Base-by-base conservation (phyloP, 2,888 invertebrate species). In the Caenorhabditis imperialis region DNA sequence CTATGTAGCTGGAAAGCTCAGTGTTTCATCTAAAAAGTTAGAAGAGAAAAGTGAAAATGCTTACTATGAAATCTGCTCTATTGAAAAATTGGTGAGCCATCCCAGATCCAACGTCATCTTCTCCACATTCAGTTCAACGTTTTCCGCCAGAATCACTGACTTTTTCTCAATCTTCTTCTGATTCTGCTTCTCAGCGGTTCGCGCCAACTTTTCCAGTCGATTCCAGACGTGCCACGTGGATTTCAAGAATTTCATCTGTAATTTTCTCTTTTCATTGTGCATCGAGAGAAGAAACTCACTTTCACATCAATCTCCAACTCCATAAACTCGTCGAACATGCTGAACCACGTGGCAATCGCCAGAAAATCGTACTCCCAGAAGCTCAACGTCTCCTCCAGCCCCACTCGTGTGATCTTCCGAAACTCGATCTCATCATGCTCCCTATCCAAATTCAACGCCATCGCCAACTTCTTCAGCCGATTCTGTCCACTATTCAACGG, bases 311-410 rank as follows among this genome's bases (percentile, higher is more conserved):
- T 25, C 0, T 50, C 42, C 0, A 67, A 33, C 3, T 44, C 44
- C 10, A 6, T 16, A 42, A 67, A 67, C 44, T 67, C 67, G 16
- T 44, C 25, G 51, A 67, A 51, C 14, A 37, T 23, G 4, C 48
- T 8, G 27, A 67, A 67, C 67, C 67, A 67, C 10, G 57, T 37
- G 22, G 35, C 67, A 25, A 45, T 16, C 18, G 35, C 27, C 4
- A 57, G 12, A 23, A 67, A 57, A 3, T 42, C 16, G n/a, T 27
- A 23, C 44, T 67, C 67, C 57, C 44, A 67, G 14, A 57, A 51
- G 4, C 7, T n/a, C 12, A 67, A 4, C 3, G 57, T 42, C 35
- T 67, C 67, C 14, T 42, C 27, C 30, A 51, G 42, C n/a, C 67
- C 67, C n/a, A 67, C 6, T n/a, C n/a, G 3, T 23, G 10, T 48